These are phyloP conservation scores for Abrostola tripartita DNA, from an alignment of 2,888 invertebrate species.

Conservation along the genomic window DNA sequence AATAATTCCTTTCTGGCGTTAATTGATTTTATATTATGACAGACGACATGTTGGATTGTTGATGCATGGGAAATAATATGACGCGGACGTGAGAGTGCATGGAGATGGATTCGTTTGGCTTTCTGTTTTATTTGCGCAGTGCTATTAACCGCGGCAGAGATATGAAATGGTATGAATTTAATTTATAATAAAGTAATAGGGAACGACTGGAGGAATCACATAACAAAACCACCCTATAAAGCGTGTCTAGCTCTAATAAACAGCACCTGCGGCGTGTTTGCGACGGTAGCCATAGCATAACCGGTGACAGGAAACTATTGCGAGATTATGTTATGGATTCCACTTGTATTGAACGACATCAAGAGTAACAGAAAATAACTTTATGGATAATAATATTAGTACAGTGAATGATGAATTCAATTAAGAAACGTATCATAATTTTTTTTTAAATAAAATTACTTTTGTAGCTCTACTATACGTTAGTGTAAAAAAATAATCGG, in stretches of 20 bases:
- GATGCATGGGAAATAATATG: constrained; percentile 34
- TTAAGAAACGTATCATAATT: background rate
- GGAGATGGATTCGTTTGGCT: constrained; percentile 16
- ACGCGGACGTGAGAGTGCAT: constrained; percentile 23
- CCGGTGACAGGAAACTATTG: constrained; percentile 27
- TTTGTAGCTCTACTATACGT: background rate
- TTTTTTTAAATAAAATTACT: background rate
- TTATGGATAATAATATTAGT: background rate
- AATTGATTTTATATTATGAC: constrained; percentile 60
- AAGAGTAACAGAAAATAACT: background rate
- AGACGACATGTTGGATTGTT: constrained; percentile 34
- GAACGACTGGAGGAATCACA: background rate
- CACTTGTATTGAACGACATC: constrained; percentile 19
- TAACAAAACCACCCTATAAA: background rate
- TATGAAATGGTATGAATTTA: background rate
- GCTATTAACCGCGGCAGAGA: background rate
- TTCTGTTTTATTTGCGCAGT: constrained; percentile 27
- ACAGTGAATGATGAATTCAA: background rate
- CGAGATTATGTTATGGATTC: constrained; percentile 14
- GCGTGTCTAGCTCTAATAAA: constrained; percentile 2
- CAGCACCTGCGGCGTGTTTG: constrained; percentile 1
- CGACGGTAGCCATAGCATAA: background rate
- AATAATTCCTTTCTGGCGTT: constrained; percentile 47
- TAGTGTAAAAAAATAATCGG: constrained; percentile 5
- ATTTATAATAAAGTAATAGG: background rate